Evolutionary conservation across 2,797 vertebrate species (phyloP).

Genomic region (Ciconia nigra): DNA sequence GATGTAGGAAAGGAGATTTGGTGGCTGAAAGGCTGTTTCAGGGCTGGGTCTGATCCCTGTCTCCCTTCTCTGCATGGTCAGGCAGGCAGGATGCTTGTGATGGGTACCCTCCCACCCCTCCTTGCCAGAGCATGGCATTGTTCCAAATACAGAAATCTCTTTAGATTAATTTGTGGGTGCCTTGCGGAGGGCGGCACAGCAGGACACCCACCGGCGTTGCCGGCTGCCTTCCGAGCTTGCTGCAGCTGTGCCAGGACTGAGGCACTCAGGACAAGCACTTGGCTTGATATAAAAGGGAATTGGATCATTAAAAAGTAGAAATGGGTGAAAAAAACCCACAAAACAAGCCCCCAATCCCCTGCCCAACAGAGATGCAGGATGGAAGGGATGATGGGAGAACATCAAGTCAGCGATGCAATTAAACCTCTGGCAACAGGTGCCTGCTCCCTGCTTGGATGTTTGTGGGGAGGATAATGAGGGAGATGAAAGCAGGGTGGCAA

Average conservation of each 20-base stretch:
- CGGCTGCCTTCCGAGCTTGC: neutral
- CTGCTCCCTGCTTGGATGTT: neutral
- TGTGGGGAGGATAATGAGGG: neutral
- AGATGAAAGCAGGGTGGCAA: neutral
- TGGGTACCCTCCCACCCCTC: neutral
- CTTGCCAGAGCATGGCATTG: neutral
- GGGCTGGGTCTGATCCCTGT: rapidly evolving
- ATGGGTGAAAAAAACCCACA: neutral
- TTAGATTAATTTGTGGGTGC: neutral
- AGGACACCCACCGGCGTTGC: rapidly evolving
- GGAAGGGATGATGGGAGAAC: neutral
- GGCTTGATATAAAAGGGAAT: neutral
- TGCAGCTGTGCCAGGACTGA: neutral
- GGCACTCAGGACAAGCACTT: neutral
- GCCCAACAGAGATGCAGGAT: neutral
- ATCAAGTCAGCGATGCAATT: neutral
- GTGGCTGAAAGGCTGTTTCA: neutral
- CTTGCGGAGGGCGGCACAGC: rapidly evolving
- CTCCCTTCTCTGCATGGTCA: neutral
- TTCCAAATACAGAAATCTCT: neutral
- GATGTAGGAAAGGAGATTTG: neutral
- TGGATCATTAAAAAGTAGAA: neutral
- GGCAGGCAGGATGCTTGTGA: neutral
- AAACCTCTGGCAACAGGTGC: neutral
- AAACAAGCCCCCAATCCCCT: neutral